Percentiles rank a stretch among this genome's conserved stretches.
These are phyloP conservation scores for Latrodectus hesperus DNA, from an alignment of 2,888 invertebrate genomes.

Conservation along the genomic window DNA sequence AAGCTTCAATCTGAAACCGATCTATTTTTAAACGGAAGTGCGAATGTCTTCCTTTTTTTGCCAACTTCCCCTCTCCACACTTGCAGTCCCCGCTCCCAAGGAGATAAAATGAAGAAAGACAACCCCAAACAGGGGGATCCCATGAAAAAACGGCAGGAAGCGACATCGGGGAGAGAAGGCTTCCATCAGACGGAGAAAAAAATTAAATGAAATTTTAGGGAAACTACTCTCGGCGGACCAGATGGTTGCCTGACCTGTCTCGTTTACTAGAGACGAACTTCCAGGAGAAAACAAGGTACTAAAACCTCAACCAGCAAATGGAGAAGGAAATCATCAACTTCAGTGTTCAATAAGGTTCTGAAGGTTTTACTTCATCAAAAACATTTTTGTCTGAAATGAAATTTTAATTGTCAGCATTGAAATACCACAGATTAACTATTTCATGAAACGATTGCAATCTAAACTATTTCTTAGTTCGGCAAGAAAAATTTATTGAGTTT, in stretches of 20 bases:
- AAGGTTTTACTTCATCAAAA: neutral
- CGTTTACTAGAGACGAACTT: constrained; percentile 1
- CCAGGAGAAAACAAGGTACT: constrained; percentile 7
- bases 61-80: neutral
- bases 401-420: no score
- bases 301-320: constrained; percentile 21
- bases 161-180: constrained; percentile 11
- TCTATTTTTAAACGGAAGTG: constrained; percentile 64
- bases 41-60: constrained; percentile 9
- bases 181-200: constrained; percentile 27
- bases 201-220: constrained; percentile 63
- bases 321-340: constrained; percentile 34
- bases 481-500: no score
- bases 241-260: constrained; percentile 4
- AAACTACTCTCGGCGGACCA: constrained; percentile 32
- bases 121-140: constrained; percentile 37
- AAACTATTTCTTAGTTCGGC: no score
- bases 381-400: no score
- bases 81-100: neutral
- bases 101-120: constrained; percentile 65
- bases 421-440: no score
- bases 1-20: constrained; percentile 25
- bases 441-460: no score
- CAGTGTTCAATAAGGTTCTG: neutral
- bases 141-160: constrained; percentile 2